Evolutionary conservation across 2,113 vertebrate genomes (phyloP).

Genomic region (Microcebus tavaratra): DNA sequence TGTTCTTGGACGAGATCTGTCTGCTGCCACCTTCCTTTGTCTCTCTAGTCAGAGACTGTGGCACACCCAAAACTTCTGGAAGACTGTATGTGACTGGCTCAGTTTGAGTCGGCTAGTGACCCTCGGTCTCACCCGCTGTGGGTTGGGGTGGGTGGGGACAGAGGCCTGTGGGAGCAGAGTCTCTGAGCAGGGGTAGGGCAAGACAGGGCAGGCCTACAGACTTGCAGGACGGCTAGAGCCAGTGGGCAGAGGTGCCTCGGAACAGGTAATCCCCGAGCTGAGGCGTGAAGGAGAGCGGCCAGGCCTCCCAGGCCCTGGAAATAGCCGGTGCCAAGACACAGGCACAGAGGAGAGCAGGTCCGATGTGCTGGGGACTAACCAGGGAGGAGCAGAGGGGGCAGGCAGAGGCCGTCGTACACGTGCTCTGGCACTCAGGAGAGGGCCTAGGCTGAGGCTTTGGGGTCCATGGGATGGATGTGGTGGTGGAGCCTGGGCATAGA

Average conservation of each 20-base stretch:
- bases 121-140: background rate
- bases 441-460: background rate
- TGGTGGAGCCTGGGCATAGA: background rate
- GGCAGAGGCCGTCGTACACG: rapidly evolving
- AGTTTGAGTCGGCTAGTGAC: background rate
- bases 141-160: background rate
- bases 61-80: background rate
- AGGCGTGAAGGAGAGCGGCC: background rate
- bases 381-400: background rate
- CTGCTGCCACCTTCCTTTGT: background rate
- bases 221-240: background rate
- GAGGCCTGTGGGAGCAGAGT: background rate
- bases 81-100: background rate
- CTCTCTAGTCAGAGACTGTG: background rate
- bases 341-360: too few relatives aligned
- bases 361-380: background rate
- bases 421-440: background rate
- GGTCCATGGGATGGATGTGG: rapidly evolving
- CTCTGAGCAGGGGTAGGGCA: background rate
- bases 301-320: background rate
- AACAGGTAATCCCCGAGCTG: background rate
- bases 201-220: background rate
- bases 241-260: background rate
- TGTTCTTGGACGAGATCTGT: background rate
- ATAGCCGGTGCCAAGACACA: background rate